Base-by-base conservation (phyloP, 2,888 invertebrate genomes). In the Drosophila peninsularis region DNA sequence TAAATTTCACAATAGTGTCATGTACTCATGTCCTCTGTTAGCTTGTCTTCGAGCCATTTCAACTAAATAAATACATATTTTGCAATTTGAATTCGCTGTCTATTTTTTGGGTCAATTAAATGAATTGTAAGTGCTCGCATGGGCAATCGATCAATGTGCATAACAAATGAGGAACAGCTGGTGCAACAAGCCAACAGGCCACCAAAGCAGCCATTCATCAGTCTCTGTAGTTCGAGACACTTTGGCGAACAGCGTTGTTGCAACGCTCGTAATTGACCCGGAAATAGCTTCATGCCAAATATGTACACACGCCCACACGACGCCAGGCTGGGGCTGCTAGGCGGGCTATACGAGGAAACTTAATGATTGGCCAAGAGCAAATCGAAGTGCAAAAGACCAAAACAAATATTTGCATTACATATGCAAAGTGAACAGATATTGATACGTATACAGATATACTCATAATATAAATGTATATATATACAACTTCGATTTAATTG, bases 201-300 rank as follows among this genome's bases (percentile, higher is more conserved):
- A 42, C 14, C 44, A 4, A 45, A n/a, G 61, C 49, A 73, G 63
- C 61, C 49, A 73, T 74, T 68, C 63, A 74, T 74, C 73, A 74
- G n/a, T n/a, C 27, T 60, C 27, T 49, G 60, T 55, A 61, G 42
- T 74, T 54, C 19, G 36, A 45, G 73, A 62, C 52, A 73, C 41
- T 56, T 55, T 24, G 37, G 21, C 45, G 52, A 34, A 62, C 64
- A 58, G 32, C n/a, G n/a, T n/a, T n/a, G n/a, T 75, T 62, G 55
- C 47, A 58, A 65, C 62, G 44, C 70, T 55, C 55, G 54, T 52
- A 85, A 65, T 82, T 79, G 80, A 79, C 74, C 81, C 71, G 80
- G 82, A 67, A 82, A 71, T 62, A 62, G 62, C 62, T 60, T 47
- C 42, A 66, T 61, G 47, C 44, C 65, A 76, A 80, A 82, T 74